A percentile compares a stretch with the other conserved stretches of the same genome.
These are phyloP conservation scores for Periplaneta americana DNA, from an alignment of 1,140 invertebrate genomes.

Conservation along the genomic window DNA sequence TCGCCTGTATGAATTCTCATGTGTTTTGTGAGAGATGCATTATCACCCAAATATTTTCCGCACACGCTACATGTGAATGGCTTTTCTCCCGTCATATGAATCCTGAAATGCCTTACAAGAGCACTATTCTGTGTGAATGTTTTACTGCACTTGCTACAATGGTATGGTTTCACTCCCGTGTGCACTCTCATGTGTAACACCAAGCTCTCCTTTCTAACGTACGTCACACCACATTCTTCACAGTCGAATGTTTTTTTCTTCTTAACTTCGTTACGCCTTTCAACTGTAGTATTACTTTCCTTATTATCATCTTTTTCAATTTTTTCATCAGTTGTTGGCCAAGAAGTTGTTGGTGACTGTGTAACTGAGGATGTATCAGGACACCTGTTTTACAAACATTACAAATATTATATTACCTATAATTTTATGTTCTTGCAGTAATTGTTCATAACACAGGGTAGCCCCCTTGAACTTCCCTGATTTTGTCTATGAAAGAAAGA, in stretches of 20 bases:
- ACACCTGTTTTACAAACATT: not conserved
- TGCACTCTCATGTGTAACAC: constrained; percentile 34
- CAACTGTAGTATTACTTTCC: not conserved
- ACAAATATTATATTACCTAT: not conserved
- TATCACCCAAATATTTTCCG: constrained; percentile 16
- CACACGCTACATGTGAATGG: constrained; percentile 18
- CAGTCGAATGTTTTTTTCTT: constrained; percentile 25
- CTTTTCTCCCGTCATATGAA: constrained; percentile 18
- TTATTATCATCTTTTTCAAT: not conserved
- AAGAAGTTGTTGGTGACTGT: not conserved
- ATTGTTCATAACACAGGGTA: too few relatives aligned
- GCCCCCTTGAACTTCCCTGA: too few relatives aligned
- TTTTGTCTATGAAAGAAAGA: too few relatives aligned
- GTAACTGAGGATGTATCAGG: not conserved
- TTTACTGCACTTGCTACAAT: constrained; percentile 33
- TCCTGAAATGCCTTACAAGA: constrained; percentile 16
- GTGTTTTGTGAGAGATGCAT: constrained; percentile 19
- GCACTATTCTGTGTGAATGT: constrained; percentile 29
- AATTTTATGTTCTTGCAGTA: too few relatives aligned
- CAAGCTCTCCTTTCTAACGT: constrained; percentile 29
- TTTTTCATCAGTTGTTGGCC: not conserved
- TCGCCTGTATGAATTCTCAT: constrained; percentile 28
- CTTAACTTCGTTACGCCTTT: not conserved
- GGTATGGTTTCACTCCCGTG: constrained; percentile 44
- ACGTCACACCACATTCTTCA: constrained; percentile 33